These are phyloP conservation scores for Sminthurinus aureus DNA, from an alignment of 2,888 invertebrate genomes.

Conservation along the genomic window DNA sequence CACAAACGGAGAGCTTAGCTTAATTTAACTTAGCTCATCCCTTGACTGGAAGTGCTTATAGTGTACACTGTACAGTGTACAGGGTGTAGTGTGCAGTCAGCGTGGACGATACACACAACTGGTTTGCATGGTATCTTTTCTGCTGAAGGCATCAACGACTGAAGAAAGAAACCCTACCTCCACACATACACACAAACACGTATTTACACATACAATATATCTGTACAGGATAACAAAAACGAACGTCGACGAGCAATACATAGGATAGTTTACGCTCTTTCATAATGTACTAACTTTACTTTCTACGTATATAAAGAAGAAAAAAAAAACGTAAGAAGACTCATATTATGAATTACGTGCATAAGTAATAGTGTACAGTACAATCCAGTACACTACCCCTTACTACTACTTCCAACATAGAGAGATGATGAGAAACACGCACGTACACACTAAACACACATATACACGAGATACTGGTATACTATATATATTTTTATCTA, in stretches of 20 bases:
- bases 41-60: not conserved
- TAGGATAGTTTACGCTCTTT: too few species aligned
- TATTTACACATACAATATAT: not conserved
- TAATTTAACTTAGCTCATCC: too few species aligned
- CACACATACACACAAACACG: conserved; percentile 1
- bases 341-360: too few species aligned
- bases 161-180: conserved; percentile 39
- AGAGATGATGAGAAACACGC: not conserved
- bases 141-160: not conserved
- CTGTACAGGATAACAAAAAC: too few species aligned
- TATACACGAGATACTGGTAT: not conserved
- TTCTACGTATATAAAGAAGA: too few species aligned
- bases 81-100: conserved; percentile 51
- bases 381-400: not conserved
- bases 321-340: too few species aligned
- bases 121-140: conserved; percentile 43
- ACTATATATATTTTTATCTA: not conserved
- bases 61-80: not conserved
- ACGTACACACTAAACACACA: not conserved
- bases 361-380: too few species aligned
- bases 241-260: too few species aligned
- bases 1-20: not conserved
- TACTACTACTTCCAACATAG: not conserved
- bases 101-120: conserved; percentile 52
- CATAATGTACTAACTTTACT: too few species aligned